Evolutionary conservation across 2,888 invertebrate species (phyloP), one percentile per base, ranked within the genome.

Genomic region (Hydrotaea diabolus): DNA sequence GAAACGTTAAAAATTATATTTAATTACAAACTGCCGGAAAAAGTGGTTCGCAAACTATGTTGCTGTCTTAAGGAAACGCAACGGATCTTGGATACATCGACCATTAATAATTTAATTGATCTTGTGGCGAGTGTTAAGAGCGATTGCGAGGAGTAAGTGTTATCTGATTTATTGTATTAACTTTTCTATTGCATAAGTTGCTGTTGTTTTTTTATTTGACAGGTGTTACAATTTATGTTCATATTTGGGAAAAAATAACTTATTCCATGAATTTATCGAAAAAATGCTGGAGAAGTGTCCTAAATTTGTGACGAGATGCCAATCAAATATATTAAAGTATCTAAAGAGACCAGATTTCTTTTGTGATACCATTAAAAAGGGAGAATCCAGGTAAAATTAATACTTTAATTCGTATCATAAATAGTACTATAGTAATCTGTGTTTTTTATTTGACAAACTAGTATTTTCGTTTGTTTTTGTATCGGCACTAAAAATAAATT

Each of bases 331-430:
- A 9, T n/a, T 74, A 17, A 3, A 46, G 8, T 23, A 36, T 23
- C 23, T 23, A 17, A 74, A n/a, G 11, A 17, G 13, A n/a, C 23
- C 23, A 9, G 59, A 69, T 46, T 74, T 59, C 43, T 59, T 59
- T 43, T 64, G 39, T 55, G 53, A 49, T 31, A 53, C 53, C 53
- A 43, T 77, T 39, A 78, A 71, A 15, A 80, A 87, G 26, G 83
- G 82, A 39, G 66, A 80, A 49, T 57, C 53, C 9, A 85, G 84
- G 84, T 85, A 78, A 79, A 64, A 31, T 31, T 4, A 31, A n/a
- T n/a, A n/a, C n/a, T n/a, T n/a, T n/a, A n/a, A n/a, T n/a, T n/a
- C n/a, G n/a, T n/a, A n/a, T n/a, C n/a, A n/a, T n/a, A n/a, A n/a
- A n/a, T n/a, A n/a, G n/a, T n/a, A n/a, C n/a, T n/a, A n/a, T n/a